These are phyloP conservation scores for Aphis gossypii DNA, from an alignment of 1,140 invertebrate species.

Conservation along the genomic window DNA sequence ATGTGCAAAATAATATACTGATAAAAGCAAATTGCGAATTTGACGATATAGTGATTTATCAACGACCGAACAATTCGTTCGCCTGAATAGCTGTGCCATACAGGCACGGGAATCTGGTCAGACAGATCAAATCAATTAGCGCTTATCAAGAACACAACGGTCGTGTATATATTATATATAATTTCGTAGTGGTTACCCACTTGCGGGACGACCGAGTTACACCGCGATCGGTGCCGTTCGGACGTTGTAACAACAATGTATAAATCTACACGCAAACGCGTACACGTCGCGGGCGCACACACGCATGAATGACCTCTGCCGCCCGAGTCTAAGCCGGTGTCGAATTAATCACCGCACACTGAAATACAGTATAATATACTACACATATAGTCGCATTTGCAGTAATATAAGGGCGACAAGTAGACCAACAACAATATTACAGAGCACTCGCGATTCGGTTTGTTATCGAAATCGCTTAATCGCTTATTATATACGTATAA, in stretches of 20 bases:
- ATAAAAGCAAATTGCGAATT: neutral
- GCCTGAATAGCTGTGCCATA: neutral
- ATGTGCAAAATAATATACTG: neutral
- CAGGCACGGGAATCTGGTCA: slow-evolving; percentile 3
- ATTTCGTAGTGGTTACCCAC: neutral
- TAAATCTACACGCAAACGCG: neutral
- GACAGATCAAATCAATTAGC: slow-evolving; percentile 43
- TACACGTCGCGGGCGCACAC: neutral
- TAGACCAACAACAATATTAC: neutral
- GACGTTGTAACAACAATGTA: neutral
- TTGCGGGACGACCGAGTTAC: neutral
- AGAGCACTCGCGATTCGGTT: neutral
- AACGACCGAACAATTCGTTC: neutral
- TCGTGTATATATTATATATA: neutral
- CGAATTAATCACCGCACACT: slow-evolving; percentile 21
- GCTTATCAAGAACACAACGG: slow-evolving; percentile 34
- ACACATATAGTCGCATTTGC: too few species aligned
- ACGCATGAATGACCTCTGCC: neutral
- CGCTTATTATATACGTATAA: too few species aligned
- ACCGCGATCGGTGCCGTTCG: neutral
- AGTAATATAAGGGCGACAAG: neutral
- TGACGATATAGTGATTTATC: neutral
- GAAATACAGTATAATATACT: neutral
- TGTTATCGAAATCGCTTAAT: neutral
- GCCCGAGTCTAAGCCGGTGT: slow-evolving; percentile 2